Conservation (phyloP, 2,113 vertebrate species). For the Rhynchopsitta pachyrhyncha region DNA sequence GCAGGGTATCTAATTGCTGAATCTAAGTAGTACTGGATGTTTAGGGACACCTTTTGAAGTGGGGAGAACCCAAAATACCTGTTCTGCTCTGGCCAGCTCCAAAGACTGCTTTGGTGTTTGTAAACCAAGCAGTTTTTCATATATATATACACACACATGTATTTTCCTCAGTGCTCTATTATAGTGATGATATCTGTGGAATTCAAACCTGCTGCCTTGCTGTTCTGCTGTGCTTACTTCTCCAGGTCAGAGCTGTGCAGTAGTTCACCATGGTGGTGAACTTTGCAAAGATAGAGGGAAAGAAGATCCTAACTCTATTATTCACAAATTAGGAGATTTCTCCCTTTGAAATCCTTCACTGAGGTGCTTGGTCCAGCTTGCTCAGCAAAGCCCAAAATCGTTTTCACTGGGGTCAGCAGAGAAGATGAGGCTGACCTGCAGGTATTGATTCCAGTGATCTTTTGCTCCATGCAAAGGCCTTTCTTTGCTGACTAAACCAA, state of each 20-base stretch:
- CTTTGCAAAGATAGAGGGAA: neutral
- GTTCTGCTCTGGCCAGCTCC: neutral
- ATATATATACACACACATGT: rapidly evolving
- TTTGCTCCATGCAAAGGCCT: neutral
- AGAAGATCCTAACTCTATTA: neutral
- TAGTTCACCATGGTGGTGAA: neutral
- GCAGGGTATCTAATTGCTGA: neutral
- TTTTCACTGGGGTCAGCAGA: neutral
- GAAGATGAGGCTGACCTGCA: neutral
- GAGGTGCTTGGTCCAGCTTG: neutral
- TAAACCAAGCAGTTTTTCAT: neutral
- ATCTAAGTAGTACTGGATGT: neutral
- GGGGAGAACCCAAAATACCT: neutral
- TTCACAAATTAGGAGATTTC: neutral
- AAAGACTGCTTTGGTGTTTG: neutral
- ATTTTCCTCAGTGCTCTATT: neutral
- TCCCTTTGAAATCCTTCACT: neutral
- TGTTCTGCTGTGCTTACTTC: neutral
- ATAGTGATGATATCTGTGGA: neutral
- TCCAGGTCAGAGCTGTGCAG: neutral
- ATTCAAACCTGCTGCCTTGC: neutral
- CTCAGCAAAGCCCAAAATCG: neutral
- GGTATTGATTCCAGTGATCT: neutral
- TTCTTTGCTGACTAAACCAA: neutral
- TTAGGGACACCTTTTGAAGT: neutral